A percentile compares a stretch with the other conserved stretches of the same genome.
These are phyloP conservation scores for Acrocephalus scirpaceus DNA, from an alignment of 2,797 vertebrate species.

Conservation along the genomic window DNA sequence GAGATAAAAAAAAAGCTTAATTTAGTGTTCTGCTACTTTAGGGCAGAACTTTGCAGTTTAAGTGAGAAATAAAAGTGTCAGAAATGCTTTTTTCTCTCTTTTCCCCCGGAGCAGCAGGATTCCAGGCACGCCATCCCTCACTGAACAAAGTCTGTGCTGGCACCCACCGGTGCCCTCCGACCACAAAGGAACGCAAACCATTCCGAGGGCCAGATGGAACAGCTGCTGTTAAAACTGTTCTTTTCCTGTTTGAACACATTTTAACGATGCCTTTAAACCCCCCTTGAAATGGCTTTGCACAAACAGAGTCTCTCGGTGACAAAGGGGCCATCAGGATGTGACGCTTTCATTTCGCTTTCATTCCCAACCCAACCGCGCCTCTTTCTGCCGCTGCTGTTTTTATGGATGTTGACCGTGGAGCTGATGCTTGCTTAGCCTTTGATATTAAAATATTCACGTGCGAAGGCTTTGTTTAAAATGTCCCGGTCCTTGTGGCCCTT, in stretches of 20 bases:
- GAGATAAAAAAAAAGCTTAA: background rate
- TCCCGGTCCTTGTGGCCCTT: background rate
- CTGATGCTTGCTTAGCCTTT: background rate
- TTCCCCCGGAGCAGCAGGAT: background rate
- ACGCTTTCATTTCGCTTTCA: rapidly evolving
- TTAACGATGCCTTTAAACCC: constrained; percentile 22
- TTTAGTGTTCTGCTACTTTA: background rate
- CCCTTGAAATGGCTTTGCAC: background rate
- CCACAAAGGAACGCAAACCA: background rate
- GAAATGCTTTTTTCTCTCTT: rapidly evolving
- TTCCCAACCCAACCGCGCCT: background rate
- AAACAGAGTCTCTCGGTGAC: background rate
- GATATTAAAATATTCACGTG: background rate
- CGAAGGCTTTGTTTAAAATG: background rate
- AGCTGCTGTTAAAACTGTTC: background rate
- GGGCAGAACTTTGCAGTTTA: rapidly evolving
- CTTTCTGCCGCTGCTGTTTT: background rate
- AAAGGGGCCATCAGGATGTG: background rate
- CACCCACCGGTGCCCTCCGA: background rate
- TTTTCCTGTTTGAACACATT: background rate
- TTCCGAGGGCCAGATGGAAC: background rate
- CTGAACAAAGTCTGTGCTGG: background rate
- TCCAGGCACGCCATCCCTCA: background rate
- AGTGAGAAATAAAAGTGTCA: background rate
- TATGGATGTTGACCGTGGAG: background rate